phyloP scores from a whole-genome alignment of 2,797 vertebrate species.

The Eulemur mongoz region DNA sequence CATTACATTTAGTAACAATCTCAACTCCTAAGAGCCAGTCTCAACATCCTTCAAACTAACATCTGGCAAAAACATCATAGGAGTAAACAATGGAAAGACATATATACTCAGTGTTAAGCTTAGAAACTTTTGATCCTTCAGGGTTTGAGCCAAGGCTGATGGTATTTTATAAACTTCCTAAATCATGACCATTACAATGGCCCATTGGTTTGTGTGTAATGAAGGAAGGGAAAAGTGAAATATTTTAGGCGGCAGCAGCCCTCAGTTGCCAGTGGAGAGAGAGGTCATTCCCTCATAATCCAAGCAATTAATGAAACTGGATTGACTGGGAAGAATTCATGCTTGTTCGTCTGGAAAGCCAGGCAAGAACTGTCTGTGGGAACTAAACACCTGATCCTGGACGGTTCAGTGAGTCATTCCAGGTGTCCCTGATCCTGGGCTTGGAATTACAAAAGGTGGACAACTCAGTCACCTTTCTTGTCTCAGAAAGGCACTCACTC shows the following conservation, averaged over 20 bases:
- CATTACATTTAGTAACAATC: neutral
- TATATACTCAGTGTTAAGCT: neutral
- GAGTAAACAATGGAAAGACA: neutral
- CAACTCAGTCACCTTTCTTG: neutral
- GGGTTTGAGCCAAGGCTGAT: neutral
- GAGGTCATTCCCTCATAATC: neutral
- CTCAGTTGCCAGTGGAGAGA: neutral
- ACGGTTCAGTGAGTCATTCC: neutral
- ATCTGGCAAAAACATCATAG: neutral
- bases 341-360: neutral
- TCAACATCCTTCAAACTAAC: neutral
- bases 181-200: neutral
- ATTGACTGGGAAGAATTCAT: neutral
- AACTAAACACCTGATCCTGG: neutral
- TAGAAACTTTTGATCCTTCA: slow-evolving; percentile 16
- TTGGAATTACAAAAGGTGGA: slow-evolving; percentile 12
- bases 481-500: neutral
- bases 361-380: neutral
- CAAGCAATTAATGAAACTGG: neutral
- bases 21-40: neutral
- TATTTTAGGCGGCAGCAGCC: neutral
- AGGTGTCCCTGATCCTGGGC: neutral
- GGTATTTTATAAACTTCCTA: neutral
- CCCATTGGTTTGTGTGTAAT: neutral
- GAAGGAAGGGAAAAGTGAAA: neutral